Conservation (phyloP, 2,113 vertebrate species). For the Paracanthobrama guichenoti region DNA sequence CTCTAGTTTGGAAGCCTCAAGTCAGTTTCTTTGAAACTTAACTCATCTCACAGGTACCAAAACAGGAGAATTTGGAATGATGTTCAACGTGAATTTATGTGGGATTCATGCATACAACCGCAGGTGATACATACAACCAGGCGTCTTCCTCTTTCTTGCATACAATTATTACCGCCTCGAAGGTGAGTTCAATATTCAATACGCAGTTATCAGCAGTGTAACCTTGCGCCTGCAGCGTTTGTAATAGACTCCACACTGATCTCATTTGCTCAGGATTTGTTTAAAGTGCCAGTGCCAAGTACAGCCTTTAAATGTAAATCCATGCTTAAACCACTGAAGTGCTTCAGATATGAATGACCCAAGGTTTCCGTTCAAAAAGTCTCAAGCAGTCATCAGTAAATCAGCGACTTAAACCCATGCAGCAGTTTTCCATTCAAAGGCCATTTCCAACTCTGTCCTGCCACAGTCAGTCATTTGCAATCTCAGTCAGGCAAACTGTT, state of each 20-base stretch:
- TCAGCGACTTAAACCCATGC: conserved; percentile 16
- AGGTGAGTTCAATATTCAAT: conserved; percentile 35
- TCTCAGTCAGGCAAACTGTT: conserved; percentile 33
- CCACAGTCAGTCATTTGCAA: conserved; percentile 27
- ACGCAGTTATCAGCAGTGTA: conserved; percentile 16
- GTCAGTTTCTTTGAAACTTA: not conserved
- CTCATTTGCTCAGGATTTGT: conserved; percentile 25
- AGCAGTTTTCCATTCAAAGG: conserved; percentile 5
- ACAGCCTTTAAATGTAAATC: conserved; percentile 31
- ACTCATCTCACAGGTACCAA: not conserved
- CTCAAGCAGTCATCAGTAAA: conserved; percentile 7
- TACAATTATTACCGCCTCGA: not conserved
- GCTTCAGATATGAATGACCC: not conserved
- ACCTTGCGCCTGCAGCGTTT: conserved; percentile 6
- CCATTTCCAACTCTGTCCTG: not conserved
- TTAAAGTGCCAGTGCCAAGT: not conserved
- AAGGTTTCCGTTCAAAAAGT: conserved; percentile 21
- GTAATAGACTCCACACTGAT: conserved; percentile 20
- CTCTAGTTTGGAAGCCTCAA: not conserved
- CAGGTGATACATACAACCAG: not conserved
- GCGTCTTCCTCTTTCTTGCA: not conserved
- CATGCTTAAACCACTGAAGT: conserved; percentile 7
- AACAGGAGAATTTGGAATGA: not conserved
- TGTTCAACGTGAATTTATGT: not conserved
- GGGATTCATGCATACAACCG: not conserved